Base-by-base conservation (phyloP, 2,113 vertebrate species). In the Menura novaehollandiae region DNA sequence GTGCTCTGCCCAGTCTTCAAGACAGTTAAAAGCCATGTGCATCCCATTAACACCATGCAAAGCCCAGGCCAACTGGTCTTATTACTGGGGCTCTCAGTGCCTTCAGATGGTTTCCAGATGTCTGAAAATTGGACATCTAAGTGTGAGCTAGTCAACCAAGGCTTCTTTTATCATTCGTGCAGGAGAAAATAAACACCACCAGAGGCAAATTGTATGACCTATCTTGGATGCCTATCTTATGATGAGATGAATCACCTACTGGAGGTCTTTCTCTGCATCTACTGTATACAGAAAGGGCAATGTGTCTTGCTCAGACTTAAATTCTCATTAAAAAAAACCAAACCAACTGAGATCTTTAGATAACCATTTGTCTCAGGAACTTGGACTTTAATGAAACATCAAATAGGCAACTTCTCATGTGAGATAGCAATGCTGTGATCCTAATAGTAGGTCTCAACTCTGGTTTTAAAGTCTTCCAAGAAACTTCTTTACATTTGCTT, bases 41-140 rank as follows among this genome's bases (percentile, higher is more conserved):
- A 64, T 86, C 33, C 59, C 19, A 91, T 86, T 84, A 94, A 67
- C 3, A n/a, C 21, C 55, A 47, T 2, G 14, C 1, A 7, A 97
- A 91, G 52, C 30, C 47, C 73, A 60, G 26, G 47, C 18, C 91
- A 72, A 78, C 72, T 32, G 27, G 46, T 28, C 35, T 79, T 20
- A 4, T 88, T 88, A 46, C 28, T 88, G 53, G 18, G 14, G 26
- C 32, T 91, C 30, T 77, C 76, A 55, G 14, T 81, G 76, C 51
- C 35, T 92, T 89, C 76, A 81, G 72, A 92, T 92, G 86, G 46
- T 76, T 96, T 93, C 86, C 86, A 95, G 80, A 78, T 89, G 88
- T 77, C 80, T 93, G 51, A 81, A 84, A 93, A 84, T 24, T 0
- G 20, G 64, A 77, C 64, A 83, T 73, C 44, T 92, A 63, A 93